Evolutionary conservation across 2,113 vertebrate species (phyloP).

Genomic region (Rhombomys opimus): DNA sequence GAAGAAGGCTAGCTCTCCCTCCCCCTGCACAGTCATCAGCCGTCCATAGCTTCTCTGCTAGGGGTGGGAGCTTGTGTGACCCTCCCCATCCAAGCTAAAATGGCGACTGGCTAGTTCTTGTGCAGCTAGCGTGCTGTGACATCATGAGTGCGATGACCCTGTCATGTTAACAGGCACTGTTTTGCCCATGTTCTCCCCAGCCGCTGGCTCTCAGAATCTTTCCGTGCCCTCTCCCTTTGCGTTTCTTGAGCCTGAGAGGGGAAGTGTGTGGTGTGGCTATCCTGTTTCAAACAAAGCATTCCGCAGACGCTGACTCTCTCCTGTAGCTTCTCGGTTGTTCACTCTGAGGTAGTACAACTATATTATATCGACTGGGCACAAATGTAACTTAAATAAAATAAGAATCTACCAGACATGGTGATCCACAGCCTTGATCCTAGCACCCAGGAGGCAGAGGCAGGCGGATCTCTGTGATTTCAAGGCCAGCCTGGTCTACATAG

Average conservation of each 20-base stretch:
- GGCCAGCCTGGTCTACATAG: not conserved
- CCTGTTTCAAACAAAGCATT: not conserved
- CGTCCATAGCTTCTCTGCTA: no score
- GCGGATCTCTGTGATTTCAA: not conserved
- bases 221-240: not conserved
- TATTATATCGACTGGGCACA: not conserved
- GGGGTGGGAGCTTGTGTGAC: not conserved
- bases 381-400: not conserved
- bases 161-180: not conserved
- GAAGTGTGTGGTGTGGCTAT: not conserved
- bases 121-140: not conserved
- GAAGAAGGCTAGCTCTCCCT: no score
- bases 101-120: not conserved
- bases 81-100: not conserved
- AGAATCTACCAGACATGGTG: not conserved
- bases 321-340: not conserved
- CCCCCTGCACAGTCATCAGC: not conserved
- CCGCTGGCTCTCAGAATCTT: not conserved
- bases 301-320: not conserved
- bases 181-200: not conserved
- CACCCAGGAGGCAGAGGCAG: not conserved
- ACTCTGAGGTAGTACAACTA: not conserved
- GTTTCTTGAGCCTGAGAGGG: not conserved
- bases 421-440: not conserved
- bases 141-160: not conserved